Evolutionary conservation across 2,113 vertebrate genomes (phyloP), one percentile per base, ranked within the genome.

Genomic region (Bufo gargarizans): DNA sequence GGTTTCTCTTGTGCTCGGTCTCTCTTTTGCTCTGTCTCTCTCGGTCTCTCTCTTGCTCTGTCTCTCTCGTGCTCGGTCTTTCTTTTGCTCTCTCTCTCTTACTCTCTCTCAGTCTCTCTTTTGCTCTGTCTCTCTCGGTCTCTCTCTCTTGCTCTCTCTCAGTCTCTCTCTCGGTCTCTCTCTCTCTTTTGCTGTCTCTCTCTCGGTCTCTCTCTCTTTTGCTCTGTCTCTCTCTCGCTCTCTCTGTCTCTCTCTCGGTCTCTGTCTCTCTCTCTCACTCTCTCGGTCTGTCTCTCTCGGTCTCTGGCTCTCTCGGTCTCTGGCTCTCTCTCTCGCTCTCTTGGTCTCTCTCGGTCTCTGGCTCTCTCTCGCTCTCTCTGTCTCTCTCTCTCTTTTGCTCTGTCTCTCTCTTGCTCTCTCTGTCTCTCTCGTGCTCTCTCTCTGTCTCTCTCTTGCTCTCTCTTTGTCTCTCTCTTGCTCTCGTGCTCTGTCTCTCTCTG

Each of bases 281-380:
- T 61, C 59, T 17, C 59, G 16, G 59, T 61, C 61, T 65, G 2
- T 58, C 56, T 58, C 3, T 2, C 22, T 4, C 12, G 9, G 0
- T 3, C 7, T 22, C 8, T 3, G n/a, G n/a, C 8, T 10, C 61
- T 7, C 0, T 20, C 17, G 6, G 9, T 22, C 11, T 10, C 11
- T 4, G 9, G 0, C 10, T 0, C 8, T 10, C 11, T 4, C 3
- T 9, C 16, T 2, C 4, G 0, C 7, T 6, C 7, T 12, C n/a
- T n/a, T n/a, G n/a, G 2, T 12, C 3, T 9, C 20, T 63, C 61
- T 63, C 17, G 20, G 4, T 20, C 14, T n/a, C n/a, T n/a, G n/a
- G 4, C 59, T 61, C 61, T 63, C 19, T 63, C 4, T 63, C 17
- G 19, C 6, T 20, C 61, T 20, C 61, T 63, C 61, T 69, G 8